A percentile compares a stretch with the other conserved stretches of the same genome.
Evolutionary conservation across 1,140 invertebrate species (phyloP).

Genomic region (Drosophila lini): DNA sequence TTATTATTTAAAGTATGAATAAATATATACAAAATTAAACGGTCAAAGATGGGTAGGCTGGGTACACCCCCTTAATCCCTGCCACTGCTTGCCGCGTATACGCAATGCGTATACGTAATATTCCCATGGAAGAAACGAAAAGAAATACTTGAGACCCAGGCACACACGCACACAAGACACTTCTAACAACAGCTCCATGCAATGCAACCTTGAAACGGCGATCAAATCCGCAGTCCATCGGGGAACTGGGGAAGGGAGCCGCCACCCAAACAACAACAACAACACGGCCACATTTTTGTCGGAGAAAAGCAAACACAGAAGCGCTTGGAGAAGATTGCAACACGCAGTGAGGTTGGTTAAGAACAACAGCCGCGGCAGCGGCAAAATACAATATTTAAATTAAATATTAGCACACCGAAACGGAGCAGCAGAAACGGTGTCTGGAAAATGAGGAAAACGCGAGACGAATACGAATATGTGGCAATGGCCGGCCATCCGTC

Average conservation of each 20-base stretch:
- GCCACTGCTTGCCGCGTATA: conserved; percentile 15
- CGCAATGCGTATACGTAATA: conserved; percentile 70
- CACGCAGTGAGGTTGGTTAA: conserved; percentile 75
- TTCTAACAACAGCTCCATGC: conserved; percentile 48
- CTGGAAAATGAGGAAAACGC: conserved; percentile 43
- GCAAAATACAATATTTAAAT: conserved; percentile 76
- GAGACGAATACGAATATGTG: conserved; percentile 39
- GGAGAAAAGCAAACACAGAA: conserved; percentile 61
- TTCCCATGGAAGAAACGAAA: conserved; percentile 22
- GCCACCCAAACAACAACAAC: neutral
- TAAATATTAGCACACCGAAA: conserved; percentile 75
- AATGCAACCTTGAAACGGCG: conserved; percentile 65
- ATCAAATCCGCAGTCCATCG: conserved; percentile 48
- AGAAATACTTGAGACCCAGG: conserved; percentile 57
- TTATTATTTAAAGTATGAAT: too few relatives aligned
- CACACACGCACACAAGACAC: conserved; percentile 31
- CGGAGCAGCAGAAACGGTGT: conserved; percentile 17
- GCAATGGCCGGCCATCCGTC: conserved; percentile 53
- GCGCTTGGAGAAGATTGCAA: conserved; percentile 54
- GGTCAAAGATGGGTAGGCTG: too few relatives aligned
- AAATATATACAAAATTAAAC: too few relatives aligned
- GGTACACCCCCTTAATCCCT: neutral
- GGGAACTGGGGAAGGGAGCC: conserved; percentile 8
- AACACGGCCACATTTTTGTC: conserved; percentile 18
- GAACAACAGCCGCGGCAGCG: conserved; percentile 44